Conservation (phyloP, 2,113 vertebrate genomes). For the Mormyrus iriodes region DNA sequence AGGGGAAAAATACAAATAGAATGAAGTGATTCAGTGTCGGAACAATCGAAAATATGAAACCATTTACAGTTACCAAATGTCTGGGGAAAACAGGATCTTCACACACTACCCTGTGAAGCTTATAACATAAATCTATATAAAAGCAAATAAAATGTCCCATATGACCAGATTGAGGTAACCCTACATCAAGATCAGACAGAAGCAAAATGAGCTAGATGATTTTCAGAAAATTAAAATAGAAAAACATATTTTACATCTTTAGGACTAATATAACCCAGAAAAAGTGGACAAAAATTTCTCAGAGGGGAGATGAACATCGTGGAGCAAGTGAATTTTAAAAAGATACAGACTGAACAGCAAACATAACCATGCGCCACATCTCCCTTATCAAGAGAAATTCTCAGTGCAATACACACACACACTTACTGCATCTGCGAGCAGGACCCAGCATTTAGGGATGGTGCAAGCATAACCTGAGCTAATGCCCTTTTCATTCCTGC, state of each 20-base stretch:
- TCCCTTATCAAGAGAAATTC: not conserved
- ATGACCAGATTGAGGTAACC: not conserved
- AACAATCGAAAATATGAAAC: not conserved
- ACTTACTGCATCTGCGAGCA: not conserved
- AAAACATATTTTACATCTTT: not conserved
- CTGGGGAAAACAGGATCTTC: not conserved
- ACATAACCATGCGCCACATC: not conserved
- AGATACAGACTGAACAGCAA: not conserved
- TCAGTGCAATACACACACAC: not conserved
- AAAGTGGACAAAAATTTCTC: not conserved
- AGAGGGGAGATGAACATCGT: not conserved
- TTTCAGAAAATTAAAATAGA: not conserved
- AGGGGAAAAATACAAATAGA: not conserved
- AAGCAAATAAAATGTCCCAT: not conserved
- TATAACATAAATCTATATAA: not conserved
- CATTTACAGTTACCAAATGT: not conserved
- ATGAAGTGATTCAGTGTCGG: not conserved
- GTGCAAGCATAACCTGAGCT: not conserved
- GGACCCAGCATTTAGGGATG: not conserved
- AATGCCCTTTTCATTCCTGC: not conserved
- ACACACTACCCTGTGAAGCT: not conserved
- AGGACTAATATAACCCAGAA: slow-evolving; percentile 1
- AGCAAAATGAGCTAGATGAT: not conserved
- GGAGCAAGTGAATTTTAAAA: not conserved
- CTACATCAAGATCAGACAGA: not conserved